Conservation (phyloP, 2,113 vertebrate species). For the Myocastor coypus region DNA sequence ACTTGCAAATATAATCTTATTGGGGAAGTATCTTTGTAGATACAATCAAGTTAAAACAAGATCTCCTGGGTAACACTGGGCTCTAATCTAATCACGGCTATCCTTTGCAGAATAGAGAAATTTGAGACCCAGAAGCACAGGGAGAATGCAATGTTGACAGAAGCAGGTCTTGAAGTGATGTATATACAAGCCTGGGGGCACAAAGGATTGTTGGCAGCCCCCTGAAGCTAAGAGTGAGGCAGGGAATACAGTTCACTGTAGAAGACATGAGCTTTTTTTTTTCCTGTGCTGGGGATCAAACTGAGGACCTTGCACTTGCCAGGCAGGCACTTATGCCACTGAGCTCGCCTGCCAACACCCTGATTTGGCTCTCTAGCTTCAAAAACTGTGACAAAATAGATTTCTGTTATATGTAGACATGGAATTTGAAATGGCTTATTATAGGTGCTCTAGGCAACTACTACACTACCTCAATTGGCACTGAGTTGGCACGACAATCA, state of each 20-base stretch:
- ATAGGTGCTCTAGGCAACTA: not conserved
- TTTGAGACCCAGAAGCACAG: not conserved
- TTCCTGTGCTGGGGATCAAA: no score
- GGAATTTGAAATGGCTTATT: not conserved
- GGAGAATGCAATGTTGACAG: not conserved
- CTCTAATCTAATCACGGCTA: not conserved
- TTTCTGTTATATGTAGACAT: slow-evolving; percentile 29
- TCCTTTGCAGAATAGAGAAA: not conserved
- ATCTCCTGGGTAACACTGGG: not conserved
- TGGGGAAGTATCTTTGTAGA: not conserved
- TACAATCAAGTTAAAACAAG: slow-evolving; percentile 7
- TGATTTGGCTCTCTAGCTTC: not conserved
- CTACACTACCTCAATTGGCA: not conserved
- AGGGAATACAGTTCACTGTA: not conserved
- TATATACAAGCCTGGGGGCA: not conserved
- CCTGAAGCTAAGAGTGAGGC: not conserved
- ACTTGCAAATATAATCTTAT: not conserved
- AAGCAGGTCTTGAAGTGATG: not conserved
- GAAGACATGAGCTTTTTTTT: not conserved
- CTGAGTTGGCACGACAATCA: slow-evolving; percentile 9
- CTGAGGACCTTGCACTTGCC: no score
- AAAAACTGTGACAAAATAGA: not conserved
- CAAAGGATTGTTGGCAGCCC: not conserved
- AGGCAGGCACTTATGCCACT: no score
- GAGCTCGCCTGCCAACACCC: not conserved